Conservation (phyloP, 2,888 invertebrate species). For the Drosophila recens region DNA sequence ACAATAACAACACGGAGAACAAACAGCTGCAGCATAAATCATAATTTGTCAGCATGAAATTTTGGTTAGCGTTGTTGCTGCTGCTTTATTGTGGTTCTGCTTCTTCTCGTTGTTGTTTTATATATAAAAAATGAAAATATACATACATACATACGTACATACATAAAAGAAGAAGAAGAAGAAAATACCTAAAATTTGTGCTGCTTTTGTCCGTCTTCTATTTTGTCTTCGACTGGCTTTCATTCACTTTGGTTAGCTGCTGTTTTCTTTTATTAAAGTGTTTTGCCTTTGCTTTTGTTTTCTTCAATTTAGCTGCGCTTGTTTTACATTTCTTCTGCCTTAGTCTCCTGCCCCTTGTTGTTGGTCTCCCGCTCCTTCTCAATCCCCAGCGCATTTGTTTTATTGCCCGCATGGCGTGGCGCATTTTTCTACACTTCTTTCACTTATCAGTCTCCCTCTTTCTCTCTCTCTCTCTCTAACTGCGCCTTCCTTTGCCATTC, state of each 20-base stretch:
- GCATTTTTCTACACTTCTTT: conserved; percentile 60
- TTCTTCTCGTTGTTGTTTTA: conserved; percentile 6
- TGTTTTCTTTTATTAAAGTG: conserved; percentile 51
- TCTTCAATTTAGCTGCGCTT: conserved; percentile 62
- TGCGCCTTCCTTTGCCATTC: conserved; percentile 5
- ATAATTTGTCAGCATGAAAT: conserved; percentile 75
- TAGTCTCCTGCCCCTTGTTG: not conserved
- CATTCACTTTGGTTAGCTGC: conserved; percentile 35
- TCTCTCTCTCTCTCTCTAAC: not conserved
- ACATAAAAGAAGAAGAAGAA: conserved; percentile 19
- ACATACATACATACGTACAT: too few relatives aligned
- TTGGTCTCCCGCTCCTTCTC: not conserved
- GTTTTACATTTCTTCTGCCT: conserved; percentile 29
- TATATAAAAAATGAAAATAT: conserved; percentile 10
- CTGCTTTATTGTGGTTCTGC: conserved; percentile 21
- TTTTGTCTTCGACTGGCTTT: conserved; percentile 11
- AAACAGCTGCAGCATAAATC: conserved; percentile 68
- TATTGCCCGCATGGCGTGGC: conserved; percentile 50
- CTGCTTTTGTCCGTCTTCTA: not conserved
- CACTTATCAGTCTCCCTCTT: not conserved
- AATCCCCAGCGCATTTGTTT: conserved; percentile 39
- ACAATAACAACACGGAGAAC: conserved; percentile 16
- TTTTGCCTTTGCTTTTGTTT: conserved; percentile 37
- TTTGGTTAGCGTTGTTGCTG: conserved; percentile 60
- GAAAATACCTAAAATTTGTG: conserved; percentile 34